phyloP scores from a whole-genome alignment of 2,797 vertebrate genomes.

The Rhabdomys pumilio region DNA sequence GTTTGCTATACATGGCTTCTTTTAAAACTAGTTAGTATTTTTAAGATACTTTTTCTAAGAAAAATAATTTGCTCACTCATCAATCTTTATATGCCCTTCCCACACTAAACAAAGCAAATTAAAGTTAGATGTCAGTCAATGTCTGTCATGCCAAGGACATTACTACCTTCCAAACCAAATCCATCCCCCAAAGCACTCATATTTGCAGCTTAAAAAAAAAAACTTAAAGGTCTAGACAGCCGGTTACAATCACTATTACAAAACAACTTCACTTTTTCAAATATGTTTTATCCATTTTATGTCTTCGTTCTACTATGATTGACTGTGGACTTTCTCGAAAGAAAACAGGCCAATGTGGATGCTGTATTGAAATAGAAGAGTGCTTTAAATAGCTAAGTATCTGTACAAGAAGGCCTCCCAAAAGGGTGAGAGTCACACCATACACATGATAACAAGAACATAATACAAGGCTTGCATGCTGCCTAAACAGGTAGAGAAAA shows the following conservation, averaged over 20 bases:
- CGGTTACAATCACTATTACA: constrained; percentile 5
- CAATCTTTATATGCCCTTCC: constrained; percentile 16
- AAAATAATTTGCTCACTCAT: constrained; percentile 48
- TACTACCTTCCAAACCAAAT: constrained; percentile 42
- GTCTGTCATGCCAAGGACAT: not conserved
- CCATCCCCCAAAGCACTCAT: constrained; percentile 21
- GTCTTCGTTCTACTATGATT: constrained; percentile 51
- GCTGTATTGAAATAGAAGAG: constrained; percentile 38
- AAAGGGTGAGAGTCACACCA: not conserved
- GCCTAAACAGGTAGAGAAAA: not conserved
- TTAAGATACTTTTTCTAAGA: constrained; percentile 54
- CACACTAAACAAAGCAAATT: constrained; percentile 54
- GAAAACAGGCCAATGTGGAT: not conserved
- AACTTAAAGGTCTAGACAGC: constrained; percentile 12
- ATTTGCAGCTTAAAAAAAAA: constrained; percentile 49
- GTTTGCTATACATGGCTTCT: constrained; percentile 22
- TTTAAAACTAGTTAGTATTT: constrained; percentile 54
- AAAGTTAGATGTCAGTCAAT: constrained; percentile 34
- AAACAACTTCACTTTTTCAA: constrained; percentile 59
- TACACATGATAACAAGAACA: constrained; percentile 23
- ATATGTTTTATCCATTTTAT: constrained; percentile 44
- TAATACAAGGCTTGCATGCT: constrained; percentile 6
- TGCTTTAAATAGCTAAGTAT: constrained; percentile 57
- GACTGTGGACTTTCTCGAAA: constrained; percentile 54
- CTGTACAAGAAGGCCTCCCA: constrained; percentile 5